Base-by-base conservation (phyloP, 2,113 vertebrate species). In the Zeus faber region DNA sequence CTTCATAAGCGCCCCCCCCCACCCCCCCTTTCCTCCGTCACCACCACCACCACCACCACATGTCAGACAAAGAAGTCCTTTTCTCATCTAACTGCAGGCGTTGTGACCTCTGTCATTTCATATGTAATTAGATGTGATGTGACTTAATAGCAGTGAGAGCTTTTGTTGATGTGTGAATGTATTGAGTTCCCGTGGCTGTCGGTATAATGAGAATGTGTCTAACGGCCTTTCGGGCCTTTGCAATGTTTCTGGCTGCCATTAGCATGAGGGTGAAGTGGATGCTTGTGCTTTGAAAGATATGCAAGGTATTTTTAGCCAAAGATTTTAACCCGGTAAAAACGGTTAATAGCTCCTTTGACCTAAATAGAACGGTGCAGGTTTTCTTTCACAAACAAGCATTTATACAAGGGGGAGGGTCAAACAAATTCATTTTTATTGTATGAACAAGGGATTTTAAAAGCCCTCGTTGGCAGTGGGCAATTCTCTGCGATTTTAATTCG, bases 221-320 rank as follows among this genome's bases (percentile, higher is more conserved):
- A 66, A 65, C 63, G 59, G 68, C 57, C 62, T 82, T 65, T 76
- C 81, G 68, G 79, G 63, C 61, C 63, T 45, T 62, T 79, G 80
- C 46, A 60, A 81, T 72, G 51, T 81, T 60, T 73, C 57, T 55
- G 39, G 71, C 65, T 61, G 61, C 70, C 81, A 82, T 84, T 85
- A 83, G 64, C 83, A 57, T 39, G 29, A 41, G 37, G 47, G 64
- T 80, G 76, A 75, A 77, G 68, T 80, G 71, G 74, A 63, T 53
- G 55, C 67, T 78, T 67, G 59, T 75, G 70, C 59, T 75, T 70
- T 74, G 62, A 77, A 76, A 72, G 77, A 83, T 81, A 85, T 82
- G 83, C 60, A 48, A 49, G 75, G 66, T 88, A 84, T 86, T 87
- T 88, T 86, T 83, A 76, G 57, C 58, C 62, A 58, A 63, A 57